Base-by-base conservation (phyloP, 2,888 invertebrate genomes). In the Lepidocyrtoides sp. region DNA sequence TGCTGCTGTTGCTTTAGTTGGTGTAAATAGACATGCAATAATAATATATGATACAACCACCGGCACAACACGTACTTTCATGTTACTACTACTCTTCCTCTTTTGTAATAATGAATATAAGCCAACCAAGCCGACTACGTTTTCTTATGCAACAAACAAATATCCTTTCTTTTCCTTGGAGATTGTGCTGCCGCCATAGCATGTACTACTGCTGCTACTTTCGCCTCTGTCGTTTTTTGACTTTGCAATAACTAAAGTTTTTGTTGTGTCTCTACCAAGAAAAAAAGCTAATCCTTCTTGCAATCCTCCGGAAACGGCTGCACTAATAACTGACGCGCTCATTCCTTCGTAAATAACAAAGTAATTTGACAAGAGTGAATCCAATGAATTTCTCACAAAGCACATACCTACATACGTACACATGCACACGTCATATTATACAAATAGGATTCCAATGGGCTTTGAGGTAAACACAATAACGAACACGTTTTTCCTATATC, bases 331-430 rank as follows among this genome's bases (percentile, higher is more conserved):
- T 36, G 20, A 60, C 14, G 60, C 41, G 60, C 41, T 81, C 81
- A 60, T 41, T 81, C 81, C 41, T 81, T 81, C 23, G 81, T 57
- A 66, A 66, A 63, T 32, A 66, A 66, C 81, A 23, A 60, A 32
- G 57, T 75, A 57, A 81, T 81, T 36, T 60, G 32, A 81, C 81
- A 81, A 36, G 60, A 20, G 41, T 32, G 79, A 79, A 54, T 54
- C 54, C 54, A 32, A 32, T 57, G 79, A 79, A 79, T 79, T 48
- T 17, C 41, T n/a, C 36, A 69, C n/a, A 20, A 57, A 57, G 7
- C 7, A 10, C 29, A 12, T 14, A 29, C n/a, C 1, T 29, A 63
- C 26, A 63, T 48, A 10, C 48, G 12, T 14, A 48, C 14, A 48
- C 66, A 66, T n/a, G 14, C 48, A 29, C 66, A 66, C 32, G 66